Conservation (phyloP, 2,797 vertebrate genomes). For the Nyctibius grandis region DNA sequence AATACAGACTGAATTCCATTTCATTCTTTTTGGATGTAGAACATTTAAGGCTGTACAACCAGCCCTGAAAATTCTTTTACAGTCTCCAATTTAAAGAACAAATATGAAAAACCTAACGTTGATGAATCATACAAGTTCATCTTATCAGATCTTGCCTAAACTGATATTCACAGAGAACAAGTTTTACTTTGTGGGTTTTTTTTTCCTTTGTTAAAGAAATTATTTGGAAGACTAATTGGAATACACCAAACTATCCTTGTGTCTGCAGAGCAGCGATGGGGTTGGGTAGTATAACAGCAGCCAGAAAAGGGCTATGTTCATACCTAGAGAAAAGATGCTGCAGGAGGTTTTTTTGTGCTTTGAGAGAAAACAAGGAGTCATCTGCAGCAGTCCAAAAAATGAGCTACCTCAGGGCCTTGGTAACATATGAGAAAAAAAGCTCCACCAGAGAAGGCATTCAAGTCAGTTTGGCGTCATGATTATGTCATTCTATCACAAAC, state of each 20-base stretch:
- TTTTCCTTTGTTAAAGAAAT: background rate
- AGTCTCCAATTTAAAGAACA: background rate
- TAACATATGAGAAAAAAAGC: background rate
- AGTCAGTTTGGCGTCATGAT: too few relatives aligned
- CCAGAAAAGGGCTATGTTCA: background rate
- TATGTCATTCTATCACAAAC: background rate
- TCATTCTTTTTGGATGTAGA: background rate
- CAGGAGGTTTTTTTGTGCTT: background rate
- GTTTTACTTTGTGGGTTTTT: background rate
- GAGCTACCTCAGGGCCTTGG: background rate
- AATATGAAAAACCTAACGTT: background rate
- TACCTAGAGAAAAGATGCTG: background rate
- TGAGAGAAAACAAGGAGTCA: background rate
- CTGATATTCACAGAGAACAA: background rate
- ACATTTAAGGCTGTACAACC: background rate
- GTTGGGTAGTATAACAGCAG: accelerated
- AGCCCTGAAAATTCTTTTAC: background rate
- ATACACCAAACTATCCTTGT: background rate
- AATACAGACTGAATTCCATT: background rate
- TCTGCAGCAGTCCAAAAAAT: background rate
- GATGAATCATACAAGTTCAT: background rate
- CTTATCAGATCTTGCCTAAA: background rate
- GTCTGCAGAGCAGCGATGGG: background rate
- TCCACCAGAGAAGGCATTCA: background rate
- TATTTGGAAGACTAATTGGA: background rate